Conservation (phyloP, 2,888 invertebrate genomes). For the Heteromurus nitidus region DNA sequence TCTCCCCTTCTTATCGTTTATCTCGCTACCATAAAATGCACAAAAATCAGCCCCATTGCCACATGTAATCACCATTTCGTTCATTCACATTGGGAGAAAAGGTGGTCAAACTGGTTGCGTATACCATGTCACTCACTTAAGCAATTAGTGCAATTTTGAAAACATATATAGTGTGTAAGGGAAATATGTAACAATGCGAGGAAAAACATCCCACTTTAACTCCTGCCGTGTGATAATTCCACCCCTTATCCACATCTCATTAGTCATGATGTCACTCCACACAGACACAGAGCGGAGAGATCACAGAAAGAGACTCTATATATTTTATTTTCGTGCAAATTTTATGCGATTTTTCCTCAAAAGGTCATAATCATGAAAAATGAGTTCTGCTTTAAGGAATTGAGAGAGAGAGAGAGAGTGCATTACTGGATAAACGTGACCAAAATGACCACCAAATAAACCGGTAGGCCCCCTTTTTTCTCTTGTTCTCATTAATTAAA, state of each 20-base stretch:
- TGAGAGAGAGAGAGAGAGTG: slow-evolving; percentile 3
- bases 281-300: no score
- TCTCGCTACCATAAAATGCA: background rate
- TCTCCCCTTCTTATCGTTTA: background rate
- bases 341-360: no score
- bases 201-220: background rate
- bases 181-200: background rate
- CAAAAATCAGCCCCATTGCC: background rate
- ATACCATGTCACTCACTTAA: background rate
- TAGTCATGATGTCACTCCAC: background rate
- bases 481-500: background rate
- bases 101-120: slow-evolving; percentile 34
- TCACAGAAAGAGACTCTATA: background rate
- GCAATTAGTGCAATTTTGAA: background rate
- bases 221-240: slow-evolving; percentile 7
- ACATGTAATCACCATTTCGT: background rate
- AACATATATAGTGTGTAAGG: background rate
- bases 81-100: slow-evolving; percentile 14
- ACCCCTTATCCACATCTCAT: slow-evolving; percentile 19
- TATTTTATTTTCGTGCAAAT: background rate
- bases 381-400: slow-evolving; percentile 10
- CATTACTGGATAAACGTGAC: slow-evolving; percentile 40
- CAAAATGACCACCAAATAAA: slow-evolving; percentile 40
- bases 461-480: slow-evolving; percentile 14
- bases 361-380: no score